These are phyloP conservation scores for Periplaneta americana DNA, from an alignment of 1,140 invertebrate genomes.

Conservation along the genomic window DNA sequence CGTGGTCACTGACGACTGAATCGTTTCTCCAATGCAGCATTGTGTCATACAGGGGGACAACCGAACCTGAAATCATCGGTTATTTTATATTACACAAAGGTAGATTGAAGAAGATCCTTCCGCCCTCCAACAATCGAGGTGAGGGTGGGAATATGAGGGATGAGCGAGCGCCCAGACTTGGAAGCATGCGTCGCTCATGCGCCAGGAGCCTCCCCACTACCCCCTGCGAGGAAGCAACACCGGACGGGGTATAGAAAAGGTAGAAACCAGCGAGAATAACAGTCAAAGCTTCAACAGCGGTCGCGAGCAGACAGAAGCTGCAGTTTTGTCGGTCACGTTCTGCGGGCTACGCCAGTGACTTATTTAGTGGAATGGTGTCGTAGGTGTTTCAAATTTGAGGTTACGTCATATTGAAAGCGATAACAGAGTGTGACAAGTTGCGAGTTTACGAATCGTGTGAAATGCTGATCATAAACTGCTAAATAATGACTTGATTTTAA, in stretches of 20 bases:
- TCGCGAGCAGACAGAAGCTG: background rate
- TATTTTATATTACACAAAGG: background rate
- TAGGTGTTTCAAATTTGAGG: too few relatives aligned
- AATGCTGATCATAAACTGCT: too few relatives aligned
- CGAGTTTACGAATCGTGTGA: too few relatives aligned
- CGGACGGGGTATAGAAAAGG: background rate
- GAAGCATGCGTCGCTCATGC: background rate
- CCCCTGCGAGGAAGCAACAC: background rate
- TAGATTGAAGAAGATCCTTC: background rate
- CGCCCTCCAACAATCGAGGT: background rate
- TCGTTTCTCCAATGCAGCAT: background rate
- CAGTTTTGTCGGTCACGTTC: too few relatives aligned
- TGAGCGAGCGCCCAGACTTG: background rate
- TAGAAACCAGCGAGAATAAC: background rate
- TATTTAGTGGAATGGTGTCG: too few relatives aligned
- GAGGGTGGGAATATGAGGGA: background rate
- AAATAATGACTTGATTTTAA: too few relatives aligned
- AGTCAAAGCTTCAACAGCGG: background rate
- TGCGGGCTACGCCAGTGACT: too few relatives aligned
- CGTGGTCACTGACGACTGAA: background rate
- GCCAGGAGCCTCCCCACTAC: background rate
- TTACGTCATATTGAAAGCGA: too few relatives aligned
- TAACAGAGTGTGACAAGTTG: too few relatives aligned
- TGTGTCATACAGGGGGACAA: background rate
- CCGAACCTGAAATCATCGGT: background rate